These are phyloP conservation scores for Anableps anableps DNA, from an alignment of 2,797 vertebrate genomes.

Conservation along the genomic window DNA sequence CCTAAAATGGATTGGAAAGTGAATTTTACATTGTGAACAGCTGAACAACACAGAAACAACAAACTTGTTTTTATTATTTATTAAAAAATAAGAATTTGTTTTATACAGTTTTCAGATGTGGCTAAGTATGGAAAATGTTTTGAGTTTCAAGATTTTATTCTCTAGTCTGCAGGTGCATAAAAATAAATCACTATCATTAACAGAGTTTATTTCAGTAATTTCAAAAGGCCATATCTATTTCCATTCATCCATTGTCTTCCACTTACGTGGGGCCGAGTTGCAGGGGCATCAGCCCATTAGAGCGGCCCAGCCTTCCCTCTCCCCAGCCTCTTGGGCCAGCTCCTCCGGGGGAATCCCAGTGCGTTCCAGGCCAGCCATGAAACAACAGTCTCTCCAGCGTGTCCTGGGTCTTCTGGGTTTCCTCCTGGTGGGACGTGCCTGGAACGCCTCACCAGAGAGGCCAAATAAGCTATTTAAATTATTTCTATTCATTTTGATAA, in stretches of 20 bases:
- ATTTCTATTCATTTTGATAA: background rate
- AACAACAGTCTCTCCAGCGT: too few species aligned
- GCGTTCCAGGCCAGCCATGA: too few species aligned
- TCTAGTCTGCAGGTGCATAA: background rate
- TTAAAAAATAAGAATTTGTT: background rate
- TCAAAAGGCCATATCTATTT: background rate
- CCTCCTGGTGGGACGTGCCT: too few species aligned
- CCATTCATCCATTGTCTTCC: too few species aligned
- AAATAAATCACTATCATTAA: background rate
- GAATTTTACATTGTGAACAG: slow-evolving; percentile 54
- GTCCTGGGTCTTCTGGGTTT: too few species aligned
- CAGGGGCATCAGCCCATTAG: too few species aligned
- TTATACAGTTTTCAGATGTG: slow-evolving; percentile 1
- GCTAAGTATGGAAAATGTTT: background rate
- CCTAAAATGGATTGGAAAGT: slow-evolving; percentile 64
- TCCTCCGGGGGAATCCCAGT: too few species aligned
- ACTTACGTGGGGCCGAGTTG: too few species aligned
- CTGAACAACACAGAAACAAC: slow-evolving; percentile 27
- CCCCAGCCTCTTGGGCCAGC: too few species aligned
- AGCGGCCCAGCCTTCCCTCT: too few species aligned
- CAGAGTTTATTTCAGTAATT: background rate
- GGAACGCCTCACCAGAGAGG: too few species aligned
- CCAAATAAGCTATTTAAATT: background rate
- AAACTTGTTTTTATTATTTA: slow-evolving; percentile 12
- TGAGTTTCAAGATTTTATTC: background rate